Base-by-base conservation (phyloP, 2,888 invertebrate species). In the Drosophila formosana region DNA sequence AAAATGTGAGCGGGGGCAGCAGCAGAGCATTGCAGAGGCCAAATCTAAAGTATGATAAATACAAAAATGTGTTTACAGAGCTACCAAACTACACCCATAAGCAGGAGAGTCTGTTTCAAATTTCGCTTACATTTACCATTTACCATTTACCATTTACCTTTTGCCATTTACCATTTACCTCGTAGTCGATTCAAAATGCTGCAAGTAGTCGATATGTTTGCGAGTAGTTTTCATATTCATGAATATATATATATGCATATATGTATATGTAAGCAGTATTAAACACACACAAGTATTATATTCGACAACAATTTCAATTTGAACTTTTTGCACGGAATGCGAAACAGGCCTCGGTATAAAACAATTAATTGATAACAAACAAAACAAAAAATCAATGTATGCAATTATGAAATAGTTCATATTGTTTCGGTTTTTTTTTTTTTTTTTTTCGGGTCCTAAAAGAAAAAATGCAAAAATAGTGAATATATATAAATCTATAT, bases 31-130 rank as follows among this genome's bases (percentile, higher is more conserved):
- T 58, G 86, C 69, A 85, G 66, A 67, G 89, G 82, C 89, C 89
- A 82, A 82, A 82, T 82, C 84, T 86, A 61, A 82, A 80, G 68
- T 73, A 88, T 74, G 73, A 85, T 87, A 81, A 84, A 84, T 72
- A 72, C 64, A 51, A 67, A 75, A 62, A 53, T 78, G 60, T 64
- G 63, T 69, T 75, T 69, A 65, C 75, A 68, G 43, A 75, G 57
- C 30, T 74, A 74, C 49, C 41, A 60, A 46, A 55, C 55, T 41
- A 56, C 50, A 46, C 13, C 55, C 32, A 60, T 26, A 49, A 4
- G 26, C 32, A 49, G 26, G 49, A 58, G 73, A 60, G 73, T 74
- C 78, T 72, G 75, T 72, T 69, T 68, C 72, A 63, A 75, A 64
- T 71, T 75, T 70, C 50, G 52, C 50, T 71, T 45, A 61, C 23